These are phyloP conservation scores for Cantharis rufa DNA, from an alignment of 2,888 invertebrate species.

Conservation along the genomic window DNA sequence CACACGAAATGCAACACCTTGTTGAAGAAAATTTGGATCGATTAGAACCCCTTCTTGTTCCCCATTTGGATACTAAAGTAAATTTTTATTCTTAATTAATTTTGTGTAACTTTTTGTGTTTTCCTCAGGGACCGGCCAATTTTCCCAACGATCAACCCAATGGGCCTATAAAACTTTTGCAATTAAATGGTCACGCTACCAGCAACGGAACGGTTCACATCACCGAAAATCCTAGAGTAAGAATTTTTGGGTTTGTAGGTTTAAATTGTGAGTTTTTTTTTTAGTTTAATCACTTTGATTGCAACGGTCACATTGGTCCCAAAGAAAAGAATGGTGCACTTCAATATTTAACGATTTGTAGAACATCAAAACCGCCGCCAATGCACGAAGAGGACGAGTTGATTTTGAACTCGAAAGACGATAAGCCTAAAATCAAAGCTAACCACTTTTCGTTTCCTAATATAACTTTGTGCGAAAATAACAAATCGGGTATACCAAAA, in stretches of 20 bases:
- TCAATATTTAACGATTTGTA: background rate
- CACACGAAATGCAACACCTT: conserved; percentile 53
- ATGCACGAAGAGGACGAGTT: background rate
- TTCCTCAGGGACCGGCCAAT: conserved; percentile 51
- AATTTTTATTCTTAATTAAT: background rate
- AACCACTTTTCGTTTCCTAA: background rate
- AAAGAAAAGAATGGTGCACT: conserved; percentile 4
- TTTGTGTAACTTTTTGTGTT: conserved; percentile 26
- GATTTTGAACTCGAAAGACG: background rate
- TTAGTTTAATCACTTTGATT: conserved; percentile 30
- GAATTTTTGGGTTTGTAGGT: conserved; percentile 21
- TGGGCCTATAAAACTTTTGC: conserved; percentile 55
- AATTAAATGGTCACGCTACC: conserved; percentile 58
- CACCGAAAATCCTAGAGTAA: conserved; percentile 72
- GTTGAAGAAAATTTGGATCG: conserved; percentile 50
- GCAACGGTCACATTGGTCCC: conserved; percentile 37
- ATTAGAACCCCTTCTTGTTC: conserved; percentile 41
- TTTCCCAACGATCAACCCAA: conserved; percentile 60
- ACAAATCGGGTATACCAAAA: conserved; percentile 6
- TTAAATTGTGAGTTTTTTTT: background rate
- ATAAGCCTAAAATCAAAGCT: background rate
- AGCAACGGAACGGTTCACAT: conserved; percentile 65
- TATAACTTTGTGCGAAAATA: background rate
- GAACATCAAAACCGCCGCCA: background rate
- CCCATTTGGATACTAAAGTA: conserved; percentile 64